phyloP scores from a whole-genome alignment of 2,113 vertebrate species.

The Phalacrocorax aristotelis region DNA sequence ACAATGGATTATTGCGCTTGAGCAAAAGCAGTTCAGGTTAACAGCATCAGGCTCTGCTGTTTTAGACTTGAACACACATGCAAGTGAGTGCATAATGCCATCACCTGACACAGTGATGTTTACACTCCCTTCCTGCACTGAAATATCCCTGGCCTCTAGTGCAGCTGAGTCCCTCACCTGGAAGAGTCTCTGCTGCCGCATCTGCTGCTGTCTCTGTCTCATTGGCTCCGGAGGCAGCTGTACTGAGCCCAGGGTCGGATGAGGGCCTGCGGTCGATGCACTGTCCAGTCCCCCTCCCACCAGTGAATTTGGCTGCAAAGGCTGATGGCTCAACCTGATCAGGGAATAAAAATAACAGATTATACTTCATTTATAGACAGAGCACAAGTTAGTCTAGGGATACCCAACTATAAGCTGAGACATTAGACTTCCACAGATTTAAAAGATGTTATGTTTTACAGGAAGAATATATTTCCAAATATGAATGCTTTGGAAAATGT shows the following conservation, averaged over 20 bases:
- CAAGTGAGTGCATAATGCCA: accelerated
- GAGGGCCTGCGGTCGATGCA: slow-evolving; percentile 8
- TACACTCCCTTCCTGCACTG: not conserved
- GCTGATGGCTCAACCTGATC: slow-evolving; percentile 71
- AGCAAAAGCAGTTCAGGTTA: not conserved
- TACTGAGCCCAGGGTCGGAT: slow-evolving; percentile 17
- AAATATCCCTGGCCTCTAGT: accelerated
- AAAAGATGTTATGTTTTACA: not conserved
- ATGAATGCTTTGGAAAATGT: not conserved
- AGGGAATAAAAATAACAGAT: not conserved
- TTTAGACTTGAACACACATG: accelerated
- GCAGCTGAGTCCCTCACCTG: slow-evolving; percentile 59
- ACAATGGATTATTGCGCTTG: no score
- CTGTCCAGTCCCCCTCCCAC: slow-evolving; percentile 60
- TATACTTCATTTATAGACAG: not conserved
- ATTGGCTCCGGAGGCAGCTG: slow-evolving; percentile 65
- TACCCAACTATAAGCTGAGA: not conserved
- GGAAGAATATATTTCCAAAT: not conserved
- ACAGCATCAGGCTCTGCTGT: not conserved
- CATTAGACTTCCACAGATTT: not conserved
- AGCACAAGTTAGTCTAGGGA: not conserved
- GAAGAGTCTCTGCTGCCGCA: slow-evolving; percentile 69
- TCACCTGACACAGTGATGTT: accelerated
- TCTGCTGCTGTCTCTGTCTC: slow-evolving; percentile 69
- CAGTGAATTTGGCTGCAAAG: slow-evolving; percentile 69